phyloP scores from a whole-genome alignment of 2,797 vertebrate genomes.

The Hylomyscus alleni region DNA sequence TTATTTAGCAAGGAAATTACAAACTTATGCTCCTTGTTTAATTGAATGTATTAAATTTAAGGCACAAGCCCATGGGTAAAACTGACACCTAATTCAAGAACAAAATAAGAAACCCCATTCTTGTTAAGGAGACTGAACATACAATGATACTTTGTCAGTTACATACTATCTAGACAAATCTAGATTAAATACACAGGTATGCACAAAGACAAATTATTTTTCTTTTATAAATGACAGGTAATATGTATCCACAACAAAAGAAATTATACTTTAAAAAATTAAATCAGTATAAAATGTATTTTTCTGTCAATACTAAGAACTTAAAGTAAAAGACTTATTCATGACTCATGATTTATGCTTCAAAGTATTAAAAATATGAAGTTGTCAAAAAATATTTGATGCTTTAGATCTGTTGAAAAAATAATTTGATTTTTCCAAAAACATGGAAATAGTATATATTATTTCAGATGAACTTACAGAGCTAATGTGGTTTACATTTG shows the following conservation, averaged over 20 bases:
- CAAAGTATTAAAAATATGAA: constrained; percentile 57
- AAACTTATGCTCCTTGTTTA: not conserved
- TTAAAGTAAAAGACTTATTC: constrained; percentile 43
- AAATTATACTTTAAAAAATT: constrained; percentile 37
- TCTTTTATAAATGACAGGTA: not conserved
- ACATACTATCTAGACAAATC: not conserved
- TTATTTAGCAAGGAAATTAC: not conserved
- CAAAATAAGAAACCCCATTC: not conserved
- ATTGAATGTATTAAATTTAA: constrained; percentile 27
- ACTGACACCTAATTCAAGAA: not conserved
- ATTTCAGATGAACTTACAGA: not conserved
- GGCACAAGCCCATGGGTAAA: not conserved
- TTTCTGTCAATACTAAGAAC: not conserved
- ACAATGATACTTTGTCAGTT: not conserved
- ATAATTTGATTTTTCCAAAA: constrained; percentile 58
- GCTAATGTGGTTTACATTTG: constrained; percentile 41
- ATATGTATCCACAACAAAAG: not conserved
- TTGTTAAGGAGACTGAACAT: not conserved
- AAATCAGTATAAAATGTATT: constrained; percentile 41
- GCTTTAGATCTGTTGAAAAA: constrained; percentile 57
- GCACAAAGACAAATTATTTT: not conserved
- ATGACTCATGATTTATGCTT: constrained; percentile 35
- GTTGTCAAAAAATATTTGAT: constrained; percentile 43
- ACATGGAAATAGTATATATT: not conserved
- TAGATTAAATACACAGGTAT: not conserved